Conservation (phyloP, 2,888 invertebrate genomes). For the Hymenopus coronatus region DNA sequence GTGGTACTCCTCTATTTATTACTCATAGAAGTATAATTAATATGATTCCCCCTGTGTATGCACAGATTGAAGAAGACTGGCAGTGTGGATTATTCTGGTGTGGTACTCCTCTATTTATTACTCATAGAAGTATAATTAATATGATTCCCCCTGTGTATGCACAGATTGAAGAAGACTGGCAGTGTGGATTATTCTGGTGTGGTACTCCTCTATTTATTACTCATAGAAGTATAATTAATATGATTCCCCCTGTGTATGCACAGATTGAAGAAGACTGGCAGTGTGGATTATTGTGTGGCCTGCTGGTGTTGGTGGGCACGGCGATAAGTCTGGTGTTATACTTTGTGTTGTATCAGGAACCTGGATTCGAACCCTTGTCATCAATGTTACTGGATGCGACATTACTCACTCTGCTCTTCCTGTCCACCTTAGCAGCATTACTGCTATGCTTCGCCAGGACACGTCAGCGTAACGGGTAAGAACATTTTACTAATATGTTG, state of each 20-base stretch:
- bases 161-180: too few species aligned
- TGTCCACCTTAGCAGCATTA: conserved; percentile 35
- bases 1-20: too few species aligned
- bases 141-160: too few species aligned
- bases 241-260: not conserved
- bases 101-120: too few species aligned
- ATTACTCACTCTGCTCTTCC: conserved; percentile 47
- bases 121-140: too few species aligned
- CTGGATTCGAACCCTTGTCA: conserved; percentile 43
- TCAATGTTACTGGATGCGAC: conserved; percentile 57
- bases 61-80: too few species aligned
- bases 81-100: too few species aligned
- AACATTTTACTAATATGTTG: not conserved
- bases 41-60: too few species aligned
- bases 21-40: too few species aligned
- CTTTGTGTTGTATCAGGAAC: conserved; percentile 48
- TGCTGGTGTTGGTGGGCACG: conserved; percentile 47
- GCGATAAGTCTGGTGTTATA: conserved; percentile 51
- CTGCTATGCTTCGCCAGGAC: not conserved
- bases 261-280: conserved; percentile 45
- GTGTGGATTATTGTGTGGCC: conserved; percentile 52
- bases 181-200: too few species aligned
- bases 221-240: not conserved
- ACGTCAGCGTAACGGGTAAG: not conserved
- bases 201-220: too few species aligned